These are phyloP conservation scores for Enteromius argenteus DNA, from an alignment of 2,797 vertebrate species.

Conservation along the genomic window DNA sequence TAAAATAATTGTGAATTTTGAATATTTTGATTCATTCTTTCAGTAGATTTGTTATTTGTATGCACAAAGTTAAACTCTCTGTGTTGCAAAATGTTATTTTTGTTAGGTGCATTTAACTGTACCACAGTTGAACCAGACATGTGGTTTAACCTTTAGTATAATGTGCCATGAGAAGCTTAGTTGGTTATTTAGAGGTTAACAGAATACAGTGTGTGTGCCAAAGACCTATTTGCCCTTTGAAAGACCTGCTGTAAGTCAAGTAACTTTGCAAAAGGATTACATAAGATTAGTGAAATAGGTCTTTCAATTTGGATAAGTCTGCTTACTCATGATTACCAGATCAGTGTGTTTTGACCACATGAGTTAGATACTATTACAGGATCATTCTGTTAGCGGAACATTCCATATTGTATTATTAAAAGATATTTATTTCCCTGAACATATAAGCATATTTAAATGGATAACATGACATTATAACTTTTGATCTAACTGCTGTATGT, in stretches of 20 bases:
- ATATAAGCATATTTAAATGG: neutral
- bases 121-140: neutral
- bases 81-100: neutral
- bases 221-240: conserved; percentile 41
- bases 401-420: neutral
- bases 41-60: neutral
- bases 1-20: neutral
- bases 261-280: conserved; percentile 48
- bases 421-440: neutral
- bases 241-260: conserved; percentile 28
- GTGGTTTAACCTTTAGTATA: conserved; percentile 21
- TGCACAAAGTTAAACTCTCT: neutral
- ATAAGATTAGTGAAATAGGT: conserved; percentile 28
- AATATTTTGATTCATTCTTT: neutral
- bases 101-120: neutral
- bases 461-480: neutral
- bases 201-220: conserved; percentile 12
- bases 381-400: neutral
- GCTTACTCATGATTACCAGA: conserved; percentile 41
- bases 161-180: conserved; percentile 25
- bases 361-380: neutral
- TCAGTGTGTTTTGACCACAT: conserved; percentile 26
- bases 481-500: conserved; percentile 5
- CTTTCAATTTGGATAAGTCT: conserved; percentile 45
- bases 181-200: conserved; percentile 28